Conservation (phyloP, 1,140 invertebrate species). For the Magallana angulata region DNA sequence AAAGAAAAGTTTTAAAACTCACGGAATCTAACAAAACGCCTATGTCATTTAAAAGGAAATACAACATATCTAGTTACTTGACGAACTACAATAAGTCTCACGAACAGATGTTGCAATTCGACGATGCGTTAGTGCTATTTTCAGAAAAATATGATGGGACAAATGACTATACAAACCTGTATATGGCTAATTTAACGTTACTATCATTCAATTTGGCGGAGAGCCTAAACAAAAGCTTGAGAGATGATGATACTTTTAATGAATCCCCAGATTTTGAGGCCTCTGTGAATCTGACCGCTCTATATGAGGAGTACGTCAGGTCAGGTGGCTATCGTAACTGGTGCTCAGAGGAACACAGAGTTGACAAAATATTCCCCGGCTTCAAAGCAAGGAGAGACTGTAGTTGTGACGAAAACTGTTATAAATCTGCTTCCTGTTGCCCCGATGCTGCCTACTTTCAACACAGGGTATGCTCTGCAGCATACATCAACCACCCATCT, state of each 20-base stretch:
- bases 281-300: background rate
- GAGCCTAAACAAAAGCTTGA: background rate
- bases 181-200: no score
- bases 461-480: background rate
- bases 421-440: background rate
- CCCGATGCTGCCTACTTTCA: background rate
- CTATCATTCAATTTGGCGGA: no score
- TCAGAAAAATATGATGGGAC: background rate
- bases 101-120: no score
- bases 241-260: background rate
- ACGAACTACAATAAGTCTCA: no score
- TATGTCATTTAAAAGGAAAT: no score
- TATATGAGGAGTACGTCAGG: conserved; percentile 1
- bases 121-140: background rate
- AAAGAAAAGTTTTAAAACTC: background rate
- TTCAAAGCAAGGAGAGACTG: background rate
- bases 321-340: background rate
- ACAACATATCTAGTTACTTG: no score
- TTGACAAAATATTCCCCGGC: background rate
- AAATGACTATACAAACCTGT: background rate
- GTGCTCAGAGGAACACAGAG: background rate
- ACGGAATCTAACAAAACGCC: no score
- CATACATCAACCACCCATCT: background rate
- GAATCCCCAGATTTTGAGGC: background rate
- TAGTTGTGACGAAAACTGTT: background rate